phyloP scores from a whole-genome alignment of 2,797 vertebrate genomes.

The Leuciscus waleckii region DNA sequence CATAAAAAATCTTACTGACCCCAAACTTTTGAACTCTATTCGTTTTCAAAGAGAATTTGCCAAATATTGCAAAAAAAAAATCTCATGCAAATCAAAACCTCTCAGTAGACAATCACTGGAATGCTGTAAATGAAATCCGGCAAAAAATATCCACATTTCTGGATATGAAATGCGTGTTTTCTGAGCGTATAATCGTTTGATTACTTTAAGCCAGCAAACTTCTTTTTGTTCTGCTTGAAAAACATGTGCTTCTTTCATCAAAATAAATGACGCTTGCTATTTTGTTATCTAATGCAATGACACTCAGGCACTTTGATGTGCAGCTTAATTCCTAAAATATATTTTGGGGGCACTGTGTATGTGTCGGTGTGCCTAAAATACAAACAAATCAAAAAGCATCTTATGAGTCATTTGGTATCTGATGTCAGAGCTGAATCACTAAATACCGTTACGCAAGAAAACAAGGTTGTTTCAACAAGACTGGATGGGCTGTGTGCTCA shows the following conservation, averaged over 20 bases:
- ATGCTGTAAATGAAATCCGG: no score
- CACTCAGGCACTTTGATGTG: constrained; percentile 1
- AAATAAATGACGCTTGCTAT: background rate
- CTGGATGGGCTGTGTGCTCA: background rate
- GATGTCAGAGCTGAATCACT: constrained; percentile 34
- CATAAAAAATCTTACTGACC: background rate
- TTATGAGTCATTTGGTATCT: constrained; percentile 18
- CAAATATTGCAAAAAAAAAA: no score
- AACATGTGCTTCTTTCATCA: background rate
- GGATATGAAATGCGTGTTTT: no score
- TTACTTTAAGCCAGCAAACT: no score
- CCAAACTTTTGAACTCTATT: no score
- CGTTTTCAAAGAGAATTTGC: no score
- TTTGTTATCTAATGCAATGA: constrained; percentile 14
- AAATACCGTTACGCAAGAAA: constrained; percentile 15
- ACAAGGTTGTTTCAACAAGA: background rate
- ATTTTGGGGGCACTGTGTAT: constrained; percentile 8
- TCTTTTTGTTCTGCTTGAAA: background rate
- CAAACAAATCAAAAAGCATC: background rate
- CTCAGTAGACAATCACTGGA: no score
- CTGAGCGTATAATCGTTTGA: no score
- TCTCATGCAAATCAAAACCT: no score
- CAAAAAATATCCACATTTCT: no score
- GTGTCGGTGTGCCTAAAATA: constrained; percentile 9
- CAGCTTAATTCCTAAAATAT: constrained; percentile 28